Evolutionary conservation across 2,113 vertebrate species (phyloP).

Genomic region (Hyperoodon ampullatus): DNA sequence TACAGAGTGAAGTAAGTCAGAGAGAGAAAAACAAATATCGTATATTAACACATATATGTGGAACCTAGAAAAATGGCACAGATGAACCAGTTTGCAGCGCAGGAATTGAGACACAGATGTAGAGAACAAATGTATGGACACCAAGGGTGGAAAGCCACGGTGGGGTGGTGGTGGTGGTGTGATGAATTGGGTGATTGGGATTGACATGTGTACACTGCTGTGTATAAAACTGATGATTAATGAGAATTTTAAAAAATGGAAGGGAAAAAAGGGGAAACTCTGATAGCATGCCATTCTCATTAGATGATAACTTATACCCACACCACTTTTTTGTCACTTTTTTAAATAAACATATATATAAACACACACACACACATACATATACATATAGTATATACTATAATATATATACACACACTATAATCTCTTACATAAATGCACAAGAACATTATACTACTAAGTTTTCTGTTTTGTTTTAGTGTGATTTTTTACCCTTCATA

Average conservation of each 20-base stretch:
- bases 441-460: background rate
- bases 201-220: too few species aligned
- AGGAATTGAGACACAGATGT: too few species aligned
- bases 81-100: too few species aligned
- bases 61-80: too few species aligned
- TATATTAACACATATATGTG: too few species aligned
- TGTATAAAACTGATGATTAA: too few species aligned
- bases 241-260: background rate
- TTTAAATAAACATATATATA: background rate
- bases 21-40: too few species aligned
- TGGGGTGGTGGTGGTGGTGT: too few species aligned
- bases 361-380: background rate
- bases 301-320: background rate
- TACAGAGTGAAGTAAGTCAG: too few species aligned
- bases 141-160: too few species aligned
- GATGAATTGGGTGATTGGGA: too few species aligned
- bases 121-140: too few species aligned
- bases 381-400: background rate
- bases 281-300: background rate
- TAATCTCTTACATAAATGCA: background rate
- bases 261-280: background rate
- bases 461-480: background rate
- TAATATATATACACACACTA: background rate
- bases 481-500: background rate
- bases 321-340: background rate